Evolutionary conservation across 2,797 vertebrate genomes (phyloP).

Genomic region (Enteromius radiatus): DNA sequence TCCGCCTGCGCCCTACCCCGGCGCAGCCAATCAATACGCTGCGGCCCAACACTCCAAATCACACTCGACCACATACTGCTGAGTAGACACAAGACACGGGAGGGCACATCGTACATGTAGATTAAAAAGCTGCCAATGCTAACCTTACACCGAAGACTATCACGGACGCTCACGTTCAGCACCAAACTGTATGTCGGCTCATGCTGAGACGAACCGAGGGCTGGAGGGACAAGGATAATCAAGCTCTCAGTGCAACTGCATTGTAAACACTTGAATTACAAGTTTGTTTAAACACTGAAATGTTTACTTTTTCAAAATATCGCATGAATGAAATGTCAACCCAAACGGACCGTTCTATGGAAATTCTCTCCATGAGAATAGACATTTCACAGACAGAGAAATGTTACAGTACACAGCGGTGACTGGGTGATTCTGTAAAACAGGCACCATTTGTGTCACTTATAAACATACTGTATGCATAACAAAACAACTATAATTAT

Average conservation of each 20-base stretch:
- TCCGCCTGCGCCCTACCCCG: slow-evolving; percentile 61
- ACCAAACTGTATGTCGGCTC: slow-evolving; percentile 17
- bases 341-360: slow-evolving; percentile 63
- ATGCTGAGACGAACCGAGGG: slow-evolving; percentile 28
- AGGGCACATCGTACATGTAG: slow-evolving; percentile 80
- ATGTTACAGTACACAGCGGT: not conserved
- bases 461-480: not conserved
- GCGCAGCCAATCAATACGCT: slow-evolving; percentile 81
- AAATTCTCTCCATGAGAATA: not conserved
- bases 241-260: slow-evolving; percentile 16
- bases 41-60: slow-evolving; percentile 70
- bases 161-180: not conserved
- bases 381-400: not conserved
- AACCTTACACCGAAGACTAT: slow-evolving; percentile 64
- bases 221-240: slow-evolving; percentile 27
- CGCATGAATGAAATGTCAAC: slow-evolving; percentile 67
- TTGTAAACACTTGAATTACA: slow-evolving; percentile 23
- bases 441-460: not conserved
- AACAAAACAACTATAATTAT: not conserved
- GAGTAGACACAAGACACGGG: slow-evolving; percentile 74
- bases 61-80: slow-evolving; percentile 73
- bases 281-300: slow-evolving; percentile 16
- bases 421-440: not conserved
- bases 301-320: slow-evolving; percentile 59
- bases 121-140: slow-evolving; percentile 75